Evolutionary conservation across 2,888 invertebrate species (phyloP).

Genomic region (Dicranocentrus wangi): DNA sequence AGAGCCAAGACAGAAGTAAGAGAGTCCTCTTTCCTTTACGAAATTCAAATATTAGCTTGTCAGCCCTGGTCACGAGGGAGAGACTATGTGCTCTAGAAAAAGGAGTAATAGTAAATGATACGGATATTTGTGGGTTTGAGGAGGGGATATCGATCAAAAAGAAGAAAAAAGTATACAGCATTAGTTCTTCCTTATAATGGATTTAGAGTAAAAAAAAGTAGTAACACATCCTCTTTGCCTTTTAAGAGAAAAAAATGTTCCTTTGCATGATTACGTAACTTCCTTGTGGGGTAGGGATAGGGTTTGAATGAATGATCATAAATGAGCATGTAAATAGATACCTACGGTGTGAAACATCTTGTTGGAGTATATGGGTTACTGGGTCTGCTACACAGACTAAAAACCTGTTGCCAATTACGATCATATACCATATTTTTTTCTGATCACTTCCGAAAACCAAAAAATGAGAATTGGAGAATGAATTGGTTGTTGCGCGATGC

Average conservation of each 20-base stretch:
- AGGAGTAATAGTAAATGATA: not conserved
- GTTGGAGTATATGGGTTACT: conserved; percentile 54
- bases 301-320: not conserved
- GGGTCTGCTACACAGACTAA: conserved; percentile 44
- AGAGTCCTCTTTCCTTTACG: conserved; percentile 36
- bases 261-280: conserved; percentile 51
- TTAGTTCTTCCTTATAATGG: conserved; percentile 53
- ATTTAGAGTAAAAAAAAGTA: conserved; percentile 33
- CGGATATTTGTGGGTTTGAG: too few relatives aligned
- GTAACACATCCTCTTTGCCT: conserved; percentile 37
- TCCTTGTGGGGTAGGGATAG: conserved; percentile 41
- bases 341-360: conserved; percentile 17
- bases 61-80: not conserved
- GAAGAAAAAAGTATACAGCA: not conserved
- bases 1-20: conserved; percentile 58
- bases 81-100: conserved; percentile 3
- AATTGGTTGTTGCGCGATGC: conserved; percentile 8
- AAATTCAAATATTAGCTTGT: conserved; percentile 50
- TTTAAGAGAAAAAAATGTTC: conserved; percentile 35
- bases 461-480: not conserved
- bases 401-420: conserved; percentile 59
- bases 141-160: conserved; percentile 16
- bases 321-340: not conserved
- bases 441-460: conserved; percentile 61
- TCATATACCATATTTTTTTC: conserved; percentile 20